phyloP scores from a whole-genome alignment of 1,140 invertebrate genomes.

The Aphelenchoides besseyi region DNA sequence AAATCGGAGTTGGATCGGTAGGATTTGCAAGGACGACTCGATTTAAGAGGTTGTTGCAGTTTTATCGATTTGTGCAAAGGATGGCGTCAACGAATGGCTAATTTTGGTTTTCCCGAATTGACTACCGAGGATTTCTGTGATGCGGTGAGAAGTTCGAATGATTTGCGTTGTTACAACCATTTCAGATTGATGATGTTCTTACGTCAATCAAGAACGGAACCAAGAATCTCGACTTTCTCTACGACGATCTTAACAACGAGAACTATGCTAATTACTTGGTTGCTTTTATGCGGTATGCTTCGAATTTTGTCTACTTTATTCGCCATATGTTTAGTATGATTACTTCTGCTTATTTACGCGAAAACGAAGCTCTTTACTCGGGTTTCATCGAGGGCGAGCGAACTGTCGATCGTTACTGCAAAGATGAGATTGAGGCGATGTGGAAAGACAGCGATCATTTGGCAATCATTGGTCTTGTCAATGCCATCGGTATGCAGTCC shows the following conservation, averaged over 20 bases:
- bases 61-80: slow-evolving; percentile 34
- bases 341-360: slow-evolving; percentile 46
- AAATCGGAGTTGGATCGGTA: slow-evolving; percentile 37
- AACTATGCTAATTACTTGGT: slow-evolving; percentile 51
- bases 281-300: slow-evolving; percentile 37
- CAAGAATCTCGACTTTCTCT: slow-evolving; percentile 23
- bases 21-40: slow-evolving; percentile 6
- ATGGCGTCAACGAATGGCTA: slow-evolving; percentile 34
- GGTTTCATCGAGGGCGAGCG: slow-evolving; percentile 48
- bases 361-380: slow-evolving; percentile 43
- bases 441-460: slow-evolving; percentile 51
- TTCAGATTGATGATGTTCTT: slow-evolving; percentile 46
- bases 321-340: slow-evolving; percentile 37
- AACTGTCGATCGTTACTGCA: slow-evolving; percentile 44
- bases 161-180: slow-evolving; percentile 11
- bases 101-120: slow-evolving; percentile 50
- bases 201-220: slow-evolving; percentile 35
- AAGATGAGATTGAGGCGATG: slow-evolving; percentile 51
- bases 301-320: background rate
- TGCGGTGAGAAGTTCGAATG: slow-evolving; percentile 31
- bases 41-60: slow-evolving; percentile 25
- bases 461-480: slow-evolving; percentile 50
- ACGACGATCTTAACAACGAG: slow-evolving; percentile 51
- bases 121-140: slow-evolving; percentile 56
- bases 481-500: slow-evolving; percentile 40